Conservation (phyloP, 2,888 invertebrate species). For the Maniola hyperantus region DNA sequence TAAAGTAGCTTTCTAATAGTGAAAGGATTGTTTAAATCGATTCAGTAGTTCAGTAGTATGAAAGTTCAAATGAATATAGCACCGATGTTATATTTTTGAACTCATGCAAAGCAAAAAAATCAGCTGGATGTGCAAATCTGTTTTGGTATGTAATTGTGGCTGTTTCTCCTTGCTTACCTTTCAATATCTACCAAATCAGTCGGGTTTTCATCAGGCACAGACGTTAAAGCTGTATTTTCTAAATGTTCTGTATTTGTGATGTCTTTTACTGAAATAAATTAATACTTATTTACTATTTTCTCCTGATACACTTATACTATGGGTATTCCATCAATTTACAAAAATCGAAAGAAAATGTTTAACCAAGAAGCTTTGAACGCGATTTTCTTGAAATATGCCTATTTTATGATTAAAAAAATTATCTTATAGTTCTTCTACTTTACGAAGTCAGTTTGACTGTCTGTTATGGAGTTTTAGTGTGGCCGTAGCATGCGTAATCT, state of each 20-base stretch:
- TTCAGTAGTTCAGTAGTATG: too few species aligned
- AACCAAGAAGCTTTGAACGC: too few species aligned
- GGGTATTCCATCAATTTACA: background rate
- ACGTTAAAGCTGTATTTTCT: conserved; percentile 77
- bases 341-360: background rate
- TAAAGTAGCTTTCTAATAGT: too few species aligned
- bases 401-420: too few species aligned
- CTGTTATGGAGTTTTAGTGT: too few species aligned
- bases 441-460: too few species aligned
- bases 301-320: background rate
- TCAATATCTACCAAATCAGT: conserved; percentile 77
- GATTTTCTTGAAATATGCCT: too few species aligned
- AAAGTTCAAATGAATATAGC: too few species aligned
- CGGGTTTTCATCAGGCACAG: conserved; percentile 73
- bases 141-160: background rate
- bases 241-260: conserved; percentile 77
- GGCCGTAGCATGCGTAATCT: too few species aligned
- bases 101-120: background rate
- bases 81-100: background rate
- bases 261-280: conserved; percentile 69
- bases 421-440: too few species aligned
- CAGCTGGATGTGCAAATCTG: background rate
- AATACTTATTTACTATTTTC: background rate
- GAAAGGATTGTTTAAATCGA: too few species aligned
- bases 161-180: conserved; percentile 54